A percentile compares a stretch with the other conserved stretches of the same genome.
phyloP scores from a whole-genome alignment of 1,140 invertebrate genomes.

The Temnothorax longispinosus region DNA sequence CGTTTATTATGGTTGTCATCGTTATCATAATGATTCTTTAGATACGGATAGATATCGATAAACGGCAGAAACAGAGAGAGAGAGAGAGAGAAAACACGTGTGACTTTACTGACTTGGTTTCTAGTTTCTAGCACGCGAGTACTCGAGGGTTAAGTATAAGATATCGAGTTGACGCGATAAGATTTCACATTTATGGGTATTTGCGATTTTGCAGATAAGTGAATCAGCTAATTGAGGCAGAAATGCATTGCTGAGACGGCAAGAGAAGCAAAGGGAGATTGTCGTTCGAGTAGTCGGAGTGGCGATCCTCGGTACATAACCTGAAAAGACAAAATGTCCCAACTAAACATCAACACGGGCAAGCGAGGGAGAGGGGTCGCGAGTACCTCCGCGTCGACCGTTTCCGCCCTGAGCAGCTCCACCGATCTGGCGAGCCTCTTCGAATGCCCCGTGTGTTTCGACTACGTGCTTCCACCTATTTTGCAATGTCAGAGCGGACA shows the following conservation, averaged over 20 bases:
- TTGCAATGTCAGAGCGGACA: conserved; percentile 95
- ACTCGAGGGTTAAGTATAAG: background rate
- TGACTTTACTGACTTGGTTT: background rate
- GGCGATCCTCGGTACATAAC: conserved; percentile 53
- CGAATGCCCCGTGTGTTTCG: conserved; percentile 99
- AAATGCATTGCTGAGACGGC: conserved; percentile 41
- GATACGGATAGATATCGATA: background rate
- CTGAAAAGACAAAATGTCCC: conserved; percentile 79
- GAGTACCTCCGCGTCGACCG: conserved; percentile 82
- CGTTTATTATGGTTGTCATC: too few relatives aligned
- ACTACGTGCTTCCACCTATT: conserved; percentile 99
- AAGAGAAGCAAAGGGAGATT: conserved; percentile 1
- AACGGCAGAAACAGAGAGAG: background rate
- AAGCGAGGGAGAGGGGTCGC: conserved; percentile 83
- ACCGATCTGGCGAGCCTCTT: conserved; percentile 97
- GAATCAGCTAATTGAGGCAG: conserved; percentile 45
- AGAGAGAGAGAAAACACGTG: background rate
- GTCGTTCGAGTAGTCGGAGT: conserved; percentile 29
- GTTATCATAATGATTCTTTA: background rate
- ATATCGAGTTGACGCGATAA: background rate
- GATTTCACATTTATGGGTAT: background rate
- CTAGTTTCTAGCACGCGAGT: background rate
- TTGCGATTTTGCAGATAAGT: conserved; percentile 66
- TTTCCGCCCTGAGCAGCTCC: conserved; percentile 86
- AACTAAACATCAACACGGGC: conserved; percentile 82